Evolutionary conservation across 2,888 invertebrate species (phyloP).

Genomic region (Dolomedes plantarius): DNA sequence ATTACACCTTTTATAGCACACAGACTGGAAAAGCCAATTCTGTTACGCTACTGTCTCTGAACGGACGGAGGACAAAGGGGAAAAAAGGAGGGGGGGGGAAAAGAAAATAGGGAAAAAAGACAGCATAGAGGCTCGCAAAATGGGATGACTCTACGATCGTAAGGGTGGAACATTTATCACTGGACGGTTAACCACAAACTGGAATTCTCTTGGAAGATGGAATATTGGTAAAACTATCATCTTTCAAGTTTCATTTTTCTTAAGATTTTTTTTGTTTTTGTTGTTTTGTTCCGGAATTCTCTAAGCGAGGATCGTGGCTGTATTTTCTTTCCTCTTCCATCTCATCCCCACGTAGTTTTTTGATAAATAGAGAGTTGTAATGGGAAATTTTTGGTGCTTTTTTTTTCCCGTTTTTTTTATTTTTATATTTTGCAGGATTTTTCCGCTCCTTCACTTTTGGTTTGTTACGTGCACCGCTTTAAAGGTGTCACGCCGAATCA

Average conservation of each 20-base stretch:
- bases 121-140: slow-evolving; percentile 25
- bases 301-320: neutral
- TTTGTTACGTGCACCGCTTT: slow-evolving; percentile 13
- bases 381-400: neutral
- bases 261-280: slow-evolving; percentile 10
- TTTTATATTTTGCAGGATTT: slow-evolving; percentile 7
- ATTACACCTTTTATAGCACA: slow-evolving; percentile 72
- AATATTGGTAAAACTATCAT: slow-evolving; percentile 72
- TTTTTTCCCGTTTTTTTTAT: neutral
- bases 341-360: slow-evolving; percentile 4
- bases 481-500: slow-evolving; percentile 6
- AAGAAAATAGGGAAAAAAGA: slow-evolving; percentile 15
- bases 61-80: no score
- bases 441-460: neutral
- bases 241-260: slow-evolving; percentile 42
- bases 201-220: slow-evolving; percentile 52
- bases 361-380: slow-evolving; percentile 32
- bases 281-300: slow-evolving; percentile 15
- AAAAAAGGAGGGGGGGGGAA: neutral
- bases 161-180: slow-evolving; percentile 68
- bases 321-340: neutral
- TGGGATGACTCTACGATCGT: slow-evolving; percentile 58
- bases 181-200: slow-evolving; percentile 70
- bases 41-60: neutral
- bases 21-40: slow-evolving; percentile 30